phyloP scores from a whole-genome alignment of 1,140 invertebrate genomes.

The Zaprionus ornatus region DNA sequence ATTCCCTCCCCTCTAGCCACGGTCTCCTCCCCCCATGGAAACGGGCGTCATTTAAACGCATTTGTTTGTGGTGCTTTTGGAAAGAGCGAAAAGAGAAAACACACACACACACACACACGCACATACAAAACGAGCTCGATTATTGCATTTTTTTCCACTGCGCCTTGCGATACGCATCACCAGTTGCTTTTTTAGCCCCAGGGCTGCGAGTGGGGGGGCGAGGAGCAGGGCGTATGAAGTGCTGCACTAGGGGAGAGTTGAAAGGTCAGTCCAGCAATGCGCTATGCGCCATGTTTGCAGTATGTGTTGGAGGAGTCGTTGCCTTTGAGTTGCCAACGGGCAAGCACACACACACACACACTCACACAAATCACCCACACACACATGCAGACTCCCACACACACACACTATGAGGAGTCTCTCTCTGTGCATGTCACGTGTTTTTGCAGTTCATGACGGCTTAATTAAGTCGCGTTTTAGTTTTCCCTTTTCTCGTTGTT shows the following conservation, averaged over 20 bases:
- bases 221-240: not conserved
- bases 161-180: conserved; percentile 54
- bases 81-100: conserved; percentile 12
- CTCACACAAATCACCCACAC: not conserved
- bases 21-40: not conserved
- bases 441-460: conserved; percentile 66
- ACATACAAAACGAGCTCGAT: not conserved
- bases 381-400: conserved; percentile 1
- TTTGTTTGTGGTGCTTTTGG: conserved; percentile 31
- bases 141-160: conserved; percentile 40
- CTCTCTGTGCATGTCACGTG: conserved; percentile 53
- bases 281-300: conserved; percentile 26
- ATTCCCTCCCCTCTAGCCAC: not conserved
- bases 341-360: conserved; percentile 15
- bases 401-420: not conserved
- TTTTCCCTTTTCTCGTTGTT: conserved; percentile 26
- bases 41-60: conserved; percentile 22
- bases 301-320: conserved; percentile 43
- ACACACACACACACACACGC: conserved; percentile 10
- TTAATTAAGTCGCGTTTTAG: conserved; percentile 62
- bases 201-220: not conserved
- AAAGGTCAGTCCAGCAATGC: conserved; percentile 38
- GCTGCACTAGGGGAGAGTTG: not conserved
- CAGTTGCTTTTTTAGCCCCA: conserved; percentile 56
- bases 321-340: conserved; percentile 55